Conservation (phyloP, 2,888 invertebrate genomes). For the Incurvaria masculella region DNA sequence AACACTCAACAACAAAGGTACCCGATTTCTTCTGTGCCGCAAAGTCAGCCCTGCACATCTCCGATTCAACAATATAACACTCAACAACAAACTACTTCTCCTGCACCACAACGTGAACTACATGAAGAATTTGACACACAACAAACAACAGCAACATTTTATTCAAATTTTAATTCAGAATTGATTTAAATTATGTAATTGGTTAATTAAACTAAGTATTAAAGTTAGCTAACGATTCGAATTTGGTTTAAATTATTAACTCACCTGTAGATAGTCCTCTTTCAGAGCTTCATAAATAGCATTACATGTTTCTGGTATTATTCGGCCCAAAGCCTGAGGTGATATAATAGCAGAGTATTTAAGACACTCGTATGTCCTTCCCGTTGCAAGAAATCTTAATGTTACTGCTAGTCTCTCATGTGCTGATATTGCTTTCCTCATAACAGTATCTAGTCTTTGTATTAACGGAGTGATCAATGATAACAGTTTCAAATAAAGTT, state of each 20-base stretch:
- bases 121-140: no score
- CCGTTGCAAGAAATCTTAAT: constrained; percentile 5
- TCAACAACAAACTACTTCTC: no score
- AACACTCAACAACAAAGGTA: no score
- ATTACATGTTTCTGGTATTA: constrained; percentile 8
- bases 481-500: constrained; percentile 15
- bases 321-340: constrained; percentile 9
- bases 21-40: no score
- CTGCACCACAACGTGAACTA: no score
- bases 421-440: constrained; percentile 7
- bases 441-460: constrained; percentile 6
- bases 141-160: no score
- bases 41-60: no score
- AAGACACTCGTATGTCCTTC: constrained; percentile 6
- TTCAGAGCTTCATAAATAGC: constrained; percentile 6
- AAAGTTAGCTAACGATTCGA: constrained; percentile 5
- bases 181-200: constrained; percentile 2
- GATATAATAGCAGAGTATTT: constrained; percentile 9
- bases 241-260: constrained; percentile 8
- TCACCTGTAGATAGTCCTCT: no score
- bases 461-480: no score
- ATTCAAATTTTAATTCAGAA: constrained; percentile 9
- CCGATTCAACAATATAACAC: no score
- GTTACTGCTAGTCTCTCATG: no score
- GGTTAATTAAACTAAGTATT: constrained; percentile 4